phyloP scores from a whole-genome alignment of 2,888 invertebrate species.

The Cordilura impudica region DNA sequence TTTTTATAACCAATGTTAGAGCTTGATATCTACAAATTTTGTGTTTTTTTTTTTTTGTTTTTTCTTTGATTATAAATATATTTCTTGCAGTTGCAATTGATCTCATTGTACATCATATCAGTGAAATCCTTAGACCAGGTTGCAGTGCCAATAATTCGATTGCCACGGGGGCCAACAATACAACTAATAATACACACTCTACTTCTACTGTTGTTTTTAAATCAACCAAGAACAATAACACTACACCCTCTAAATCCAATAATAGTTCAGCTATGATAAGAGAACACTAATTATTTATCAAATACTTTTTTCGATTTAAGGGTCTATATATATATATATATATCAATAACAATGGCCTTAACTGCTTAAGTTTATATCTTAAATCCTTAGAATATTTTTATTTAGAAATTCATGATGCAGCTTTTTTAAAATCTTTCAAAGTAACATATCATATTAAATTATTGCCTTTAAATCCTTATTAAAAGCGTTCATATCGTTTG shows the following conservation, averaged over 20 bases:
- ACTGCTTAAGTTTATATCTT: constrained; percentile 20
- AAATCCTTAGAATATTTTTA: constrained; percentile 19
- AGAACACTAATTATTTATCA: constrained; percentile 70
- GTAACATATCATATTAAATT: constrained; percentile 11
- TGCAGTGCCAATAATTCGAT: constrained; percentile 79
- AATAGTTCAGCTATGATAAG: constrained; percentile 67
- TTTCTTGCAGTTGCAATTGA: constrained; percentile 98
- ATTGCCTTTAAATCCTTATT: neutral
- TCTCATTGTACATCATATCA: constrained; percentile 99
- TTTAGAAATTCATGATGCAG: constrained; percentile 55
- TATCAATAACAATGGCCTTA: constrained; percentile 4
- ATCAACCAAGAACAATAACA: constrained; percentile 63
- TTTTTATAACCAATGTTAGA: constrained; percentile 42
- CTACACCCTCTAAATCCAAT: constrained; percentile 49
- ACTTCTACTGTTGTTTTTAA: constrained; percentile 66
- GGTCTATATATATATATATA: too few relatives aligned
- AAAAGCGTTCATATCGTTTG: neutral
- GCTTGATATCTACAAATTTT: constrained; percentile 65
- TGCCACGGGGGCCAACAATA: constrained; percentile 71
- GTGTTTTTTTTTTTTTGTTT: constrained; percentile 67
- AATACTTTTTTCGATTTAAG: neutral
- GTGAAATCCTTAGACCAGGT: constrained; percentile 91
- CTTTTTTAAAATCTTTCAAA: constrained; percentile 20
- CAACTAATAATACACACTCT: constrained; percentile 71
- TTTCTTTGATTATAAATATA: constrained; percentile 73